phyloP scores from a whole-genome alignment of 1,140 invertebrate species.

The Drosophila saltans region DNA sequence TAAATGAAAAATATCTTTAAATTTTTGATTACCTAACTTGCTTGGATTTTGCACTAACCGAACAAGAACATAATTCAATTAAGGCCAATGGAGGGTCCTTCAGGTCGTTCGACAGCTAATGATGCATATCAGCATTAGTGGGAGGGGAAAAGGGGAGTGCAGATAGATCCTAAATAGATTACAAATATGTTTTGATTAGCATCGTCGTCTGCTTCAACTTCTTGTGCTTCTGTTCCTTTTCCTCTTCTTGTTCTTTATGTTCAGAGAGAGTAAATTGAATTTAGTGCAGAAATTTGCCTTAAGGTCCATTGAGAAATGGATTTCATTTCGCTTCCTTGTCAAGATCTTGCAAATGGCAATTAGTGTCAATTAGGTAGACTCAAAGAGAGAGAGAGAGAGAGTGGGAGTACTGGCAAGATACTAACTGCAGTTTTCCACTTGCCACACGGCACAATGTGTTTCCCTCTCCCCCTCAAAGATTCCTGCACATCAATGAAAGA shows the following conservation, averaged over 20 bases:
- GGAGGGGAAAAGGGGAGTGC: not conserved
- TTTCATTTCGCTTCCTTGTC: constrained; percentile 34
- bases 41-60: not conserved
- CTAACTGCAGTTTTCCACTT: constrained; percentile 27
- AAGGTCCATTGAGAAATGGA: constrained; percentile 48
- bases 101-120: constrained; percentile 32
- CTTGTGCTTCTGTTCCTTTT: not conserved
- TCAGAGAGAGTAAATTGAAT: constrained; percentile 45
- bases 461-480: not conserved
- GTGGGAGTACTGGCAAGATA: constrained; percentile 12
- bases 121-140: constrained; percentile 51
- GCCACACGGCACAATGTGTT: no score
- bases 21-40: not conserved
- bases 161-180: constrained; percentile 60
- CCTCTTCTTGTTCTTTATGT: no score
- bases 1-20: not conserved
- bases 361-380: constrained; percentile 56
- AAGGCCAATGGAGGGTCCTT: constrained; percentile 11
- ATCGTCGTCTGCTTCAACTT: not conserved
- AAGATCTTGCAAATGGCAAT: constrained; percentile 56
- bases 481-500: constrained; percentile 2
- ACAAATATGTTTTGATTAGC: constrained; percentile 69
- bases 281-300: constrained; percentile 34
- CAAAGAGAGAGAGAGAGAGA: not conserved
- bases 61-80: constrained; percentile 52